Evolutionary conservation across 2,797 vertebrate genomes (phyloP), one percentile per base, ranked within the genome.

Genomic region (Chaunax sp.): DNA sequence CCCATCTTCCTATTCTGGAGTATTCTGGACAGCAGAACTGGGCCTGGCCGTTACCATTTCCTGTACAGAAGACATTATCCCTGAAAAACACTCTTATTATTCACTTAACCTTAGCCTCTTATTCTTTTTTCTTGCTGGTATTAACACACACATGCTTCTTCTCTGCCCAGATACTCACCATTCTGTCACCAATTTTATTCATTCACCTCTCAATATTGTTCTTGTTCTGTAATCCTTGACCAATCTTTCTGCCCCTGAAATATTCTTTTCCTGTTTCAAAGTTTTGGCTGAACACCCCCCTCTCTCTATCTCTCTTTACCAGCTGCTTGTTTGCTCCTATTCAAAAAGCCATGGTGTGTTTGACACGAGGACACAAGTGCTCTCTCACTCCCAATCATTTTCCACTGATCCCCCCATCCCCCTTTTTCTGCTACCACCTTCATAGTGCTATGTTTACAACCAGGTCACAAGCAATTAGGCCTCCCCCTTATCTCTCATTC

Each of bases 381-480:
- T 56, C 57, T 64, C 28, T 61, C 50, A 16, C 53, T 64, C 65
- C 61, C 14, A 45, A 61, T 75, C 59, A 43, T 46, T 74, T 59
- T 18, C 19, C 56, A 61, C 66, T 46, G 49, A 78, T 81, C 73
- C 23, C 33, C 13, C 8, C 11, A 30, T 77, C 59, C 59, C 40
- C 70, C 38, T 41, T 69, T 82, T 41, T 63, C n/a, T 26, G 41
- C 67, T 64, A 73, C 50, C 60, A 76, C 58, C 68, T 64, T 55
- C 44, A 46, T n/a, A 46, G 55, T 44, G 33, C 68, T 22, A 45
- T 71, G 76, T 86, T 84, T 87, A 81, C 67, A 69, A 70, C 66
- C 58, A 60, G 81, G 83, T 85, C 85, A 85, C 77, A 78, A 68
- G 28, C 80, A 86, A 81, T 90, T 87, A 87, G 47, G 64, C 63